Evolutionary conservation across 2,888 invertebrate genomes (phyloP).

Genomic region (Cabera pusaria): DNA sequence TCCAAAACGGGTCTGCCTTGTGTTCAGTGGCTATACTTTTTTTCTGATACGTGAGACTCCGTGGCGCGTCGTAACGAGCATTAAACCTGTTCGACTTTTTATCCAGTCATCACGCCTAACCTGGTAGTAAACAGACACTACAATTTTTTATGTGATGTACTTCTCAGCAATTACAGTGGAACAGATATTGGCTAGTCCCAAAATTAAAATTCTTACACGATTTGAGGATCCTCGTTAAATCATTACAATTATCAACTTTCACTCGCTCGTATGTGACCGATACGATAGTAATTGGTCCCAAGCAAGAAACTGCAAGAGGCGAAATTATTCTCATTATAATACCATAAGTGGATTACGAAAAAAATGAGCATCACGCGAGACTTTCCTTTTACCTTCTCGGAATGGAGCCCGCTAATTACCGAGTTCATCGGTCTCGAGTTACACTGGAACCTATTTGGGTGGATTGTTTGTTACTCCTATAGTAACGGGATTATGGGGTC

Average conservation of each 20-base stretch:
- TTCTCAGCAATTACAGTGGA: no score
- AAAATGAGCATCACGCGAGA: conserved; percentile 60
- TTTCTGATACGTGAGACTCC: conserved; percentile 72
- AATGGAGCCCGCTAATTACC: conserved; percentile 61
- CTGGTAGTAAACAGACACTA: conserved; percentile 55
- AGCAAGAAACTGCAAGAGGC: conserved; percentile 51
- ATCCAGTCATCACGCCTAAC: conserved; percentile 71
- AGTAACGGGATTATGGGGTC: conserved; percentile 11
- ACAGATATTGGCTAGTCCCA: conserved; percentile 19
- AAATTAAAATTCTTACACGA: conserved; percentile 30
- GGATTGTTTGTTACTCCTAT: conserved; percentile 23
- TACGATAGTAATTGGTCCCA: conserved; percentile 63
- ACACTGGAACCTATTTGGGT: conserved; percentile 41
- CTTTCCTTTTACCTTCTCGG: conserved; percentile 61
- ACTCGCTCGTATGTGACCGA: conserved; percentile 57
- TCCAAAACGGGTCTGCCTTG: conserved; percentile 67
- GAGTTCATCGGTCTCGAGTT: conserved; percentile 58
- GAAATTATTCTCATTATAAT: conserved; percentile 68
- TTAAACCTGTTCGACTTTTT: conserved; percentile 73
- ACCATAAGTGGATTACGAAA: conserved; percentile 52
- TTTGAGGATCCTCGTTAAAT: conserved; percentile 29
- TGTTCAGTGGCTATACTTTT: conserved; percentile 63
- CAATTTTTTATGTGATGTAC: no score
- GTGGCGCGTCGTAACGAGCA: conserved; percentile 74
- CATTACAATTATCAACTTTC: conserved; percentile 65